A percentile compares a stretch with the other conserved stretches of the same genome.
Evolutionary conservation across 2,888 invertebrate genomes (phyloP).

Genomic region (Epinotia brunnichana): DNA sequence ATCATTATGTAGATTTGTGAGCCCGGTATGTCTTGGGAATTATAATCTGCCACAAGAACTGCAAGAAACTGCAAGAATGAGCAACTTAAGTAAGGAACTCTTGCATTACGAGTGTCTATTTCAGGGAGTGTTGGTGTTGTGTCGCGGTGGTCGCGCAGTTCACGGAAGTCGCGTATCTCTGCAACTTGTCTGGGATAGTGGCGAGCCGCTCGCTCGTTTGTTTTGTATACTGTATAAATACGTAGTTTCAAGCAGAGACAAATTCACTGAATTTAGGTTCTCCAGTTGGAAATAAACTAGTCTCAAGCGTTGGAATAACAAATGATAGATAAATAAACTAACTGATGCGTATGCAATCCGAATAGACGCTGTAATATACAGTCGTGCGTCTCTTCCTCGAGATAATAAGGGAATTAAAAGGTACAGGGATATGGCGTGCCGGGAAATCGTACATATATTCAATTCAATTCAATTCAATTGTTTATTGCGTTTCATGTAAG

Average conservation of each 20-base stretch:
- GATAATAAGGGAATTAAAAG: constrained; percentile 17
- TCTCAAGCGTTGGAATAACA: background rate
- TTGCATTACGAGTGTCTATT: background rate
- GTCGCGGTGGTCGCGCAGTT: background rate
- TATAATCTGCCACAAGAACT: background rate
- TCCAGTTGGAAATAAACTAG: background rate
- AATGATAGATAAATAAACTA: background rate
- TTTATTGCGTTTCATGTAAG: too few relatives aligned
- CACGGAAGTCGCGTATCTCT: background rate
- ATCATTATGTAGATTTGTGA: too few relatives aligned
- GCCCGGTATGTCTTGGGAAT: background rate
- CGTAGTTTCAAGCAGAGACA: background rate
- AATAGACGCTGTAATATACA: background rate
- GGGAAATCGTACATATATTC: constrained; percentile 29
- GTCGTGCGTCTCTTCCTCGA: background rate
- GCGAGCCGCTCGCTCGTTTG: constrained; percentile 2
- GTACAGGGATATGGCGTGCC: constrained; percentile 8
- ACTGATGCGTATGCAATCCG: background rate
- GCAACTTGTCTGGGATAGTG: constrained; percentile 2
- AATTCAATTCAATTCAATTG: too few relatives aligned
- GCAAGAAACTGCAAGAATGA: too few relatives aligned
- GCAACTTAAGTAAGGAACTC: background rate
- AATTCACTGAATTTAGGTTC: background rate
- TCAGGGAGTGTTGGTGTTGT: background rate
- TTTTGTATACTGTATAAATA: constrained; percentile 14